phyloP scores from a whole-genome alignment of 2,888 invertebrate species.

The Cosmorhoe ocellata region DNA sequence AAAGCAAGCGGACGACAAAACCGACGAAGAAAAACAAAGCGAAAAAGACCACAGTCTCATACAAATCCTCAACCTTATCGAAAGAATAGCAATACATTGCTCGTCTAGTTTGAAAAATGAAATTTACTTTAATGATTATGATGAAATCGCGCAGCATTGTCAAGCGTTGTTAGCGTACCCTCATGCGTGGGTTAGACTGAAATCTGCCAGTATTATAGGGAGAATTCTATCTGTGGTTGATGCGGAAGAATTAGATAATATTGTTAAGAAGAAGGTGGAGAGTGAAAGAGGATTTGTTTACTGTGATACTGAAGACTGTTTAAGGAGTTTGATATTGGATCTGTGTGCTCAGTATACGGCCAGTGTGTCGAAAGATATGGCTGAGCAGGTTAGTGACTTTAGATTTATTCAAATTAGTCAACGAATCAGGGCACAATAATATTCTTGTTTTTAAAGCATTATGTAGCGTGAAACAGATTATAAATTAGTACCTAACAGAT shows the following conservation, averaged over 20 bases:
- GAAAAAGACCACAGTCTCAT: slow-evolving; percentile 88
- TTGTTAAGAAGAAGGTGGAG: slow-evolving; percentile 63
- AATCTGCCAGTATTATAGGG: slow-evolving; percentile 89
- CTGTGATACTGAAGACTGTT: slow-evolving; percentile 81
- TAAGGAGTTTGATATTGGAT: slow-evolving; percentile 88
- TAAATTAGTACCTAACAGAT: too few relatives aligned
- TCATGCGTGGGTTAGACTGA: slow-evolving; percentile 93
- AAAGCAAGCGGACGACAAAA: slow-evolving; percentile 58
- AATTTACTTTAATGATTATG: slow-evolving; percentile 69
- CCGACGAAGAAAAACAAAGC: slow-evolving; percentile 83
- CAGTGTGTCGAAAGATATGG: slow-evolving; percentile 86
- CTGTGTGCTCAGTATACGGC: slow-evolving; percentile 88
- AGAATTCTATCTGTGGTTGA: slow-evolving; percentile 86
- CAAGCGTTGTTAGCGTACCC: slow-evolving; percentile 89
- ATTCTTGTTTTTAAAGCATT: too few relatives aligned
- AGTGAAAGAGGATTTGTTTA: slow-evolving; percentile 83
- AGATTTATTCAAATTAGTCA: too few relatives aligned
- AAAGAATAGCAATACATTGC: slow-evolving; percentile 86
- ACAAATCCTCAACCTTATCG: slow-evolving; percentile 87
- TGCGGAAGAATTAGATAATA: slow-evolving; percentile 80
- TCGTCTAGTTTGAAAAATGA: slow-evolving; percentile 80
- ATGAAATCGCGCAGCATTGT: slow-evolving; percentile 85
- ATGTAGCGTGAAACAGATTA: too few relatives aligned
- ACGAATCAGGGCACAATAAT: too few relatives aligned
- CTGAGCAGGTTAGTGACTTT: slow-evolving; percentile 84